Evolutionary conservation across 2,797 vertebrate species (phyloP).

Genomic region (Scleropages formosus): DNA sequence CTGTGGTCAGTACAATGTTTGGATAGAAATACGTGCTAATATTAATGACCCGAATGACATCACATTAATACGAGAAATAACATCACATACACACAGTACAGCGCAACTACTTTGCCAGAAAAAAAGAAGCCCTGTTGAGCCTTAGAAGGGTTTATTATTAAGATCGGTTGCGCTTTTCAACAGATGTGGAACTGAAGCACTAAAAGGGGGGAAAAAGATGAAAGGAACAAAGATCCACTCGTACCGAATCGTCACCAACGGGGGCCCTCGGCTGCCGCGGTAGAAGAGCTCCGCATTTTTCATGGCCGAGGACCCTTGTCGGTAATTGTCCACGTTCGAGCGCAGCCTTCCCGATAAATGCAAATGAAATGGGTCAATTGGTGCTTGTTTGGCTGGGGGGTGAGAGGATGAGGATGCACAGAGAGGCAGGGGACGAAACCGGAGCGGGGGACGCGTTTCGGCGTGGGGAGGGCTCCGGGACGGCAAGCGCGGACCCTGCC

Average conservation of each 20-base stretch:
- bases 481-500: background rate
- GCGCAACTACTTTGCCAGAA: too few relatives aligned
- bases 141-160: too few relatives aligned
- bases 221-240: constrained; percentile 8
- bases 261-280: background rate
- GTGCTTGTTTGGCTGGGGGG: constrained; percentile 26
- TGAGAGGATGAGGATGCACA: background rate
- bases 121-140: too few relatives aligned
- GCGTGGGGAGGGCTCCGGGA: background rate
- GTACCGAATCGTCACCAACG: background rate
- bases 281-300: constrained; percentile 18
- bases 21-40: too few relatives aligned
- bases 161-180: background rate
- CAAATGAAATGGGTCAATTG: constrained; percentile 32
- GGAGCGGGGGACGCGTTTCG: background rate
- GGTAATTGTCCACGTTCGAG: constrained; percentile 14
- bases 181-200: background rate
- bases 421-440: background rate
- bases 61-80: too few relatives aligned
- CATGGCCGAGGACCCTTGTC: constrained; percentile 24
- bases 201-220: background rate
- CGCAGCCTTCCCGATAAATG: constrained; percentile 15
- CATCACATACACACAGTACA: too few relatives aligned
- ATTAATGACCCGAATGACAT: too few relatives aligned
- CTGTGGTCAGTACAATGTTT: too few relatives aligned